Evolutionary conservation across 2,888 invertebrate species (phyloP), one percentile per base, ranked within the genome.

Genomic region (Charanyca ferruginea): DNA sequence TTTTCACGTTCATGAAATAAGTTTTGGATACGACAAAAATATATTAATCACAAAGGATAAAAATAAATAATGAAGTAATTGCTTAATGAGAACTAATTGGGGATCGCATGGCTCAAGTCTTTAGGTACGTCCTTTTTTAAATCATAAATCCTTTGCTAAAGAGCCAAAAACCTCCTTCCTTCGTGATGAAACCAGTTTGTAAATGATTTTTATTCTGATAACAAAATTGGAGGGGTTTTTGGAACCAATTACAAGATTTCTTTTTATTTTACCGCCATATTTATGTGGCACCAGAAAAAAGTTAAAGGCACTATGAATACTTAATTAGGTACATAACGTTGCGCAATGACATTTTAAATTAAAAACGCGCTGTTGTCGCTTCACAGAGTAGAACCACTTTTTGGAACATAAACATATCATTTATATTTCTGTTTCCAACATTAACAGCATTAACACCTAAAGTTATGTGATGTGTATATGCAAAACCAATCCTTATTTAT

Each of bases 51-150:
- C 25, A 16, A n/a, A 38, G 23, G 25, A 48, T 41, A 22, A 55
- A 54, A 32, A 66, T 60, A 54, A 66, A 57, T 63, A 70, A 70
- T 66, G 65, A 55, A 51, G 44, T 74, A 77, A 73, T 73, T 76
- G 68, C 61, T 48, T 72, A 77, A 72, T 77, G 65, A 53, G 59
- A 64, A 22, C n/a, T 64, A 66, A 64, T 70, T 60, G 67, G 11
- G 11, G 44, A 61, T 66, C 55, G 35, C 57, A 51, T 69, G 42
- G 35, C 49, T 44, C 2, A 9, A 44, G 28, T 32, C 13, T 25
- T 28, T 7, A 45, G 22, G 16, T 52, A 23, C 28, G 5, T 11
- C 23, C 16, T 38, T 49, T 48, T 71, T 32, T 8, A 28, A 11
- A 38, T 32, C 32, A 22, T 45, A 54, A 53, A 44, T 18, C 28